Base-by-base conservation (phyloP, 37 sponge, comb jelly and placozoan species). In the Bolinopsis microptera region DNA sequence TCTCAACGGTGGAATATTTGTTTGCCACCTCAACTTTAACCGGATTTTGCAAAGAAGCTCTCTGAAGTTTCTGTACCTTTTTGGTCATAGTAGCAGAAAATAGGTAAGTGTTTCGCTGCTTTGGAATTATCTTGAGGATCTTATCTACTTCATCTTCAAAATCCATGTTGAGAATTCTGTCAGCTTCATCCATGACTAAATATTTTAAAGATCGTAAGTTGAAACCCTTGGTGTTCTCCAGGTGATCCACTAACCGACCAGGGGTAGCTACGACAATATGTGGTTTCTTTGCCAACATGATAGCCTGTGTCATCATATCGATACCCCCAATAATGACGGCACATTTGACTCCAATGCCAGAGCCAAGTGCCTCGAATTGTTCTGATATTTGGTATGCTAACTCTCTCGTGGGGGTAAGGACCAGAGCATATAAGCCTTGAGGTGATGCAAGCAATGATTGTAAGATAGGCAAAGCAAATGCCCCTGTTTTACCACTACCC, bases 21-120 rank as follows among this genome's bases (percentile, higher is more conserved):
- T 95, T 97, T 35, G 99, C 95, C 21, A 99, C 98, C 75, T 99
- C 99, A 30, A 99, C 95, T 41, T 96, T 96, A 36, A 99, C 97
- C 0, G 99, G 98, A 70, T 97, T 94, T 76, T 95, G 94, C 70
- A 99, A 93, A 16, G 99, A 97, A 0, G 99, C 99, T 82, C 99
- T 34, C 69, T 99, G 99, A 9, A 99, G 95, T 68, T 99, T 99
- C 92, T 96, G 95, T 0, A 99, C 99, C 83, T 99, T 99, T 88
- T 96, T 96, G 18, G 99, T 99, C 99, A 99, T 99, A 38, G 99
- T 99, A 38, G 99, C 99, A 92, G 97, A 97, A 92, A 95, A 99
- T 32, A 99, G 93, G 83, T 96, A 99, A 18, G 99, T 99, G 61
- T 37, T 94, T 24, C 99, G 83, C 83, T 99, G 96, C 27, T 94